phyloP scores from a whole-genome alignment of 2,797 vertebrate genomes.

The Sparidentex hasta region DNA sequence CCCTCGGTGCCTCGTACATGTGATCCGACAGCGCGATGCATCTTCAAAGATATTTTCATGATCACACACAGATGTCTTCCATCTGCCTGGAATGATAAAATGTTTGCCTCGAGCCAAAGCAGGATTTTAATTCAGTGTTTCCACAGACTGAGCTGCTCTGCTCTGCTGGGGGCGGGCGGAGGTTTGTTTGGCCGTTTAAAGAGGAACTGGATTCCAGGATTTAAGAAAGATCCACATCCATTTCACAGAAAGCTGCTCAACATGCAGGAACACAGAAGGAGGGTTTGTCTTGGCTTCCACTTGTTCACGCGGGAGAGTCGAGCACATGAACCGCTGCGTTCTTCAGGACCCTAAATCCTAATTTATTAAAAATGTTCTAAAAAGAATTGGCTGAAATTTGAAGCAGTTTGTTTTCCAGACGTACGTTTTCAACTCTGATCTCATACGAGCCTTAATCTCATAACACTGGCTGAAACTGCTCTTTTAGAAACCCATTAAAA shows the following conservation, averaged over 20 bases:
- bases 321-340: no score
- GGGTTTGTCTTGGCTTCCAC: not conserved
- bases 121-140: conserved; percentile 15
- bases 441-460: no score
- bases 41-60: conserved; percentile 33
- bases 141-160: not conserved
- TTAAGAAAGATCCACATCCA: not conserved
- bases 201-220: not conserved
- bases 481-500: no score
- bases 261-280: not conserved
- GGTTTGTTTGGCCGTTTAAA: not conserved
- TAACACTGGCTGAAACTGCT: no score
- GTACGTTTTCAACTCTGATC: no score
- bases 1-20: not conserved
- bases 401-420: no score
- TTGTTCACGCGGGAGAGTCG: not conserved
- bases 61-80: conserved; percentile 36
- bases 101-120: conserved; percentile 21
- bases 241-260: not conserved
- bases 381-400: no score
- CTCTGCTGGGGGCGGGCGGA: not conserved
- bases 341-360: no score
- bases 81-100: conserved; percentile 43
- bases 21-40: conserved; percentile 14
- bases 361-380: no score